Percentiles rank a stretch among this genome's conserved stretches.
phyloP scores from a whole-genome alignment of 2,888 invertebrate species.

The Chalcis sispes region DNA sequence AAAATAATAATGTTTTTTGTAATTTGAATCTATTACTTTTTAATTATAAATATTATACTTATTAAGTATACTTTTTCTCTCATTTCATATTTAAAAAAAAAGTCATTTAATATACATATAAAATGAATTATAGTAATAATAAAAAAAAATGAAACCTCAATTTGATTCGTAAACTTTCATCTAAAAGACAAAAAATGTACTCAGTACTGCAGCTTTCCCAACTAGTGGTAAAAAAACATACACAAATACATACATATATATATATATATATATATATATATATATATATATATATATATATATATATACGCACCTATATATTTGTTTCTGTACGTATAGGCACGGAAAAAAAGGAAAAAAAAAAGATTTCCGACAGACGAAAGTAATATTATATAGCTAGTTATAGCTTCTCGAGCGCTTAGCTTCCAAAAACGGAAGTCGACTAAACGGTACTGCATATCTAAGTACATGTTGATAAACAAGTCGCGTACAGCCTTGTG shows the following conservation, averaged over 20 bases:
- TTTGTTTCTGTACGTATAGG: not conserved
- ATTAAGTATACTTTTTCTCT: no score
- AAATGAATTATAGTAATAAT: not conserved
- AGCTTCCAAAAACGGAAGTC: slow-evolving; percentile 43
- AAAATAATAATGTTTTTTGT: no score
- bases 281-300: not conserved
- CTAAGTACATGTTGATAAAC: slow-evolving; percentile 57
- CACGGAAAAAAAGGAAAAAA: not conserved
- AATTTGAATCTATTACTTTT: no score
- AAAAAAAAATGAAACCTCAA: not conserved
- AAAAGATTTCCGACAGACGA: not conserved
- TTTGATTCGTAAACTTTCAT: slow-evolving; percentile 25
- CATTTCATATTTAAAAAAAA: no score
- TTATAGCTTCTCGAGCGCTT: not conserved
- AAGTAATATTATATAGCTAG: not conserved
- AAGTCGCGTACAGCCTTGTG: slow-evolving; percentile 53
- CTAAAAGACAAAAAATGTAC: not conserved
- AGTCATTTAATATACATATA: not conserved
- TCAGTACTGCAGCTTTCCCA: slow-evolving; percentile 30
- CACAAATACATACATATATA: not conserved
- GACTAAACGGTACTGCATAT: slow-evolving; percentile 63
- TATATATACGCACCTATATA: not conserved
- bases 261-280: not conserved
- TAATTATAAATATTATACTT: no score
- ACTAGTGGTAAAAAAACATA: not conserved